phyloP scores from a whole-genome alignment of 2,113 vertebrate species.

The Python bivittatus region DNA sequence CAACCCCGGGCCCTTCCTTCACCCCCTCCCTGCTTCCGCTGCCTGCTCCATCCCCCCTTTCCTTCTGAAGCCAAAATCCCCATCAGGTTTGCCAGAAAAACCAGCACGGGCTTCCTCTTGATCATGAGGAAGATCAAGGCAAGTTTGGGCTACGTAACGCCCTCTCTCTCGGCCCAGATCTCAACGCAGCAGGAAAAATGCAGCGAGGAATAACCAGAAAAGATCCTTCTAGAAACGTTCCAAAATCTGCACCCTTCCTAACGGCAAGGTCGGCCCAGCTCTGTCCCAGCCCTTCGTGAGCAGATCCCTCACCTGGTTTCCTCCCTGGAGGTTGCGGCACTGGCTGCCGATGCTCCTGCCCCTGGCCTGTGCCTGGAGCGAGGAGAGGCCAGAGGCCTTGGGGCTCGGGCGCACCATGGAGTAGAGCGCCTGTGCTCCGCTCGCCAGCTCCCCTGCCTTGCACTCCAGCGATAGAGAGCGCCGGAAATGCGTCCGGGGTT shows the following conservation, averaged over 20 bases:
- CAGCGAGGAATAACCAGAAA: background rate
- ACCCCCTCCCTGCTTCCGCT: too few species aligned
- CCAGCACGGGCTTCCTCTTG: background rate
- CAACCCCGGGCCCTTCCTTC: background rate
- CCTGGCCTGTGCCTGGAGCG: slow-evolving; percentile 58
- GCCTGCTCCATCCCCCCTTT: background rate
- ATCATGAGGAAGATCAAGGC: background rate
- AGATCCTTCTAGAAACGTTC: background rate
- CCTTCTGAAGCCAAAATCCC: background rate
- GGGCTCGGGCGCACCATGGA: slow-evolving; percentile 66
- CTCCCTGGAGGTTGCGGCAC: slow-evolving; percentile 43
- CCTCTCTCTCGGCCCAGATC: background rate
- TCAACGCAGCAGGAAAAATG: background rate
- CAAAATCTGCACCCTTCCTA: background rate
- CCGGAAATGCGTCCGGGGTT: slow-evolving; percentile 52
- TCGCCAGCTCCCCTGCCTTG: slow-evolving; percentile 61
- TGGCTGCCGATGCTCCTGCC: slow-evolving; percentile 55
- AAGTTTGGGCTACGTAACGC: background rate
- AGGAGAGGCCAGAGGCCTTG: slow-evolving; percentile 32
- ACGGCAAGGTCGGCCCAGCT: background rate
- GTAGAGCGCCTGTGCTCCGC: slow-evolving; percentile 63
- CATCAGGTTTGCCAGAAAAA: background rate
- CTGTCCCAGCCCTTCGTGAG: slow-evolving; percentile 1
- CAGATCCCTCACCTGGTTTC: slow-evolving; percentile 50
- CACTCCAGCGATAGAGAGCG: slow-evolving; percentile 74